These are phyloP conservation scores for Eptatretus burgeri DNA, from an alignment of 2,113 vertebrate genomes.

Conservation along the genomic window DNA sequence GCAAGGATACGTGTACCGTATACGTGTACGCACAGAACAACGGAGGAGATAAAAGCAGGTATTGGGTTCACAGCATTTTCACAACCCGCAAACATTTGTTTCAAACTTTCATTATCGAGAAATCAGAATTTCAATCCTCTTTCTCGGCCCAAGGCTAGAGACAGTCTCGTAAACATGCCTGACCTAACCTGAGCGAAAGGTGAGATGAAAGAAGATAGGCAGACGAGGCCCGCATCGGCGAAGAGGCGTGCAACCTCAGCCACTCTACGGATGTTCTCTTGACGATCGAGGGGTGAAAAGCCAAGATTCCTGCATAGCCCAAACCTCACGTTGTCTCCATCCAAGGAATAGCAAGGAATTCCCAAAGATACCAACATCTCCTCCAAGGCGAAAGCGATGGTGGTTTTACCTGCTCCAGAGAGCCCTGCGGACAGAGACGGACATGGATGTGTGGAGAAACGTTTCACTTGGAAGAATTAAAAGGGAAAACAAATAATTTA, in stretches of 20 bases:
- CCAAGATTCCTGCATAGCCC: constrained; percentile 88
- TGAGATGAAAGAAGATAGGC: constrained; percentile 85
- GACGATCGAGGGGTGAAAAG: constrained; percentile 70
- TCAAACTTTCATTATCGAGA: too few relatives aligned
- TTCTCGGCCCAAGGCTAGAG: too few relatives aligned
- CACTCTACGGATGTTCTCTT: constrained; percentile 85
- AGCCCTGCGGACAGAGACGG: constrained; percentile 23
- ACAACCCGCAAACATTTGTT: too few relatives aligned
- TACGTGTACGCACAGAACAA: too few relatives aligned
- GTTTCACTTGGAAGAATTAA: background rate
- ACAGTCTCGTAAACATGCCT: too few relatives aligned
- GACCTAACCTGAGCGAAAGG: constrained; percentile 47
- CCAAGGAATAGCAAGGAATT: constrained; percentile 78
- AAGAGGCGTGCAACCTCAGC: constrained; percentile 84
- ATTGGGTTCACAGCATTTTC: too few relatives aligned
- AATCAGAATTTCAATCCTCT: too few relatives aligned
- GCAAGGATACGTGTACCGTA: too few relatives aligned
- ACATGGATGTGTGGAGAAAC: background rate
- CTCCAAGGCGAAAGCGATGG: constrained; percentile 88
- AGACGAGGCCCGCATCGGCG: constrained; percentile 78
- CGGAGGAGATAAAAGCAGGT: too few relatives aligned
- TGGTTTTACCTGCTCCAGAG: constrained; percentile 83
- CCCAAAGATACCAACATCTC: constrained; percentile 85
- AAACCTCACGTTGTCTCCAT: constrained; percentile 89
- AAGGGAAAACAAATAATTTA: background rate